phyloP scores from a whole-genome alignment of 1,140 invertebrate species.

The Drosophila funebris region DNA sequence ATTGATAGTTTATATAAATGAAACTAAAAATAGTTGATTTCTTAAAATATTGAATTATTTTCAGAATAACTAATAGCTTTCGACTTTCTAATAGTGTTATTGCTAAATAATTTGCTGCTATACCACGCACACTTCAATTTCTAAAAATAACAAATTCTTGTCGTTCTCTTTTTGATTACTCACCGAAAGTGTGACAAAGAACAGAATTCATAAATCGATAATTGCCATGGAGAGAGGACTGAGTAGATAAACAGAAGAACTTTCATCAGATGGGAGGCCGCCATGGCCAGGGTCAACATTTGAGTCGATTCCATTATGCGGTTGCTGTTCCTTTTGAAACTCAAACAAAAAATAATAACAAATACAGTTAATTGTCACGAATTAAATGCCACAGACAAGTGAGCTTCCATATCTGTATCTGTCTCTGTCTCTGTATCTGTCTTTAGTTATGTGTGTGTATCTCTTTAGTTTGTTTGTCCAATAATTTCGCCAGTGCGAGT shows the following conservation, averaged over 20 bases:
- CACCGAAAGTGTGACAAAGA: conserved; percentile 9
- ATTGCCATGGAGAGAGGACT: neutral
- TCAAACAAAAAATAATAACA: conserved; percentile 11
- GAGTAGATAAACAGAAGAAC: conserved; percentile 15
- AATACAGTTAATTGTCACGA: conserved; percentile 29
- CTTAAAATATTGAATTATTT: no score
- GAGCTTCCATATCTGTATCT: neutral
- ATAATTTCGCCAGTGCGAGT: conserved; percentile 16
- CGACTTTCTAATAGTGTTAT: no score
- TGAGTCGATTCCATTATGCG: conserved; percentile 11
- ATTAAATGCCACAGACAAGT: conserved; percentile 6
- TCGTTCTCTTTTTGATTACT: neutral
- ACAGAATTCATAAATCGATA: conserved; percentile 7
- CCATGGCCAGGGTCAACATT: conserved; percentile 34
- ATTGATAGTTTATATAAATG: no score
- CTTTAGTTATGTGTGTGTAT: neutral
- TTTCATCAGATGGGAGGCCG: neutral
- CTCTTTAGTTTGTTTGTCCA: conserved; percentile 25
- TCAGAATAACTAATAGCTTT: no score
- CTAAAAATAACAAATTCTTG: conserved; percentile 7
- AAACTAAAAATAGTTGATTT: no score
- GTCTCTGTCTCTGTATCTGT: neutral
- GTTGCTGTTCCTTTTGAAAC: neutral
- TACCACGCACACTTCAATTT: no score
- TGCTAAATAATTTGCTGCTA: no score